Evolutionary conservation across 2,888 invertebrate species (phyloP).

Genomic region (Mellilla xanthometata): DNA sequence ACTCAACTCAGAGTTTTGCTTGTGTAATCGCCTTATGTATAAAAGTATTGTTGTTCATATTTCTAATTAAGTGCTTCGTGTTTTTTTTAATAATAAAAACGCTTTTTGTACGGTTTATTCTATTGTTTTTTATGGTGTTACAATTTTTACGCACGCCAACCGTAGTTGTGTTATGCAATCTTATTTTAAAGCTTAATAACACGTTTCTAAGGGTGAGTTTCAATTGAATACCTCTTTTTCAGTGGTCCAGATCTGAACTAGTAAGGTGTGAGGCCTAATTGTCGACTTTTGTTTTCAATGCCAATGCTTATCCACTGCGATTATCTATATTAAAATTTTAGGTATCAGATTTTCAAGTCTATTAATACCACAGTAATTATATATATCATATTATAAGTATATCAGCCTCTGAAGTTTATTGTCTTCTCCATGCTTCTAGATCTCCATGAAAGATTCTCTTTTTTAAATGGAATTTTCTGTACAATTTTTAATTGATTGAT

Average conservation of each 20-base stretch:
- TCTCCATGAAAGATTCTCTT: too few species aligned
- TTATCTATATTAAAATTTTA: neutral
- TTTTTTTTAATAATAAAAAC: constrained; percentile 39
- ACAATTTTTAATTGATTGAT: too few species aligned
- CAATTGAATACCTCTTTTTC: constrained; percentile 75
- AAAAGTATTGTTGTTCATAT: constrained; percentile 37
- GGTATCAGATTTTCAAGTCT: too few species aligned
- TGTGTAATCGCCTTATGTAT: too few species aligned
- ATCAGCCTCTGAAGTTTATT: too few species aligned
- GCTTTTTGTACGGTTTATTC: constrained; percentile 36
- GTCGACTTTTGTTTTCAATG: constrained; percentile 71
- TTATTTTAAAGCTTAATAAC: constrained; percentile 37
- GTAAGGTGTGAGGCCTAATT: constrained; percentile 64
- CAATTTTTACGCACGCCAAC: constrained; percentile 41
- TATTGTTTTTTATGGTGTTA: constrained; percentile 26
- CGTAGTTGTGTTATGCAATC: constrained; percentile 33
- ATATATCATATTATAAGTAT: too few species aligned
- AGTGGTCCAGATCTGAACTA: constrained; percentile 71
- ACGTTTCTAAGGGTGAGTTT: constrained; percentile 54
- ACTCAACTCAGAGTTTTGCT: too few species aligned
- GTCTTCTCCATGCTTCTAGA: neutral
- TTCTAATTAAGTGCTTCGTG: constrained; percentile 40
- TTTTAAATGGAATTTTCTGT: too few species aligned
- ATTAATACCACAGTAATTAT: too few species aligned
- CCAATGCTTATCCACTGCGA: constrained; percentile 35